These are phyloP conservation scores for Ceuthmochares aereus DNA, from an alignment of 2,113 vertebrate genomes.

Conservation along the genomic window DNA sequence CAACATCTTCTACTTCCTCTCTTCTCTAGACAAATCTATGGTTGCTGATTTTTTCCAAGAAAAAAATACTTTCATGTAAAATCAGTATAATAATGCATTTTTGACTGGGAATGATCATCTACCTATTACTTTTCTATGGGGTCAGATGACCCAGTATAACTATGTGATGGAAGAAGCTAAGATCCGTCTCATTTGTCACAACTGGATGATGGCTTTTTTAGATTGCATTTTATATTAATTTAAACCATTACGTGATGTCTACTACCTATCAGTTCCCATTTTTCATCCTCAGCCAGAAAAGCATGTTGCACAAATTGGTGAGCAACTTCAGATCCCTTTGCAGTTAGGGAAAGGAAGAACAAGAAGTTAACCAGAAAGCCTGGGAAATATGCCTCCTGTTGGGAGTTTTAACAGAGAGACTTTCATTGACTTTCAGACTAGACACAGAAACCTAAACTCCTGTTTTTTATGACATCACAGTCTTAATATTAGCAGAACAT, in stretches of 20 bases:
- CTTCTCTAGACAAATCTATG: not conserved
- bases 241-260: not conserved
- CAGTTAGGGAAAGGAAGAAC: not conserved
- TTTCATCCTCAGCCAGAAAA: not conserved
- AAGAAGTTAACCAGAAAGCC: not conserved
- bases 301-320: not conserved
- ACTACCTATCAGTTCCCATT: not conserved
- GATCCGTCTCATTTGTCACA: not conserved
- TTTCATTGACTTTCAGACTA: not conserved
- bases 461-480: not conserved
- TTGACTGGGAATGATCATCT: not conserved
- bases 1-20: not conserved
- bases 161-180: not conserved
- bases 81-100: not conserved
- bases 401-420: not conserved
- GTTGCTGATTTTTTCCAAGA: not conserved
- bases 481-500: not conserved
- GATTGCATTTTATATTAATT: not conserved
- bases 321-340: not conserved
- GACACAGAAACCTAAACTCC: not conserved
- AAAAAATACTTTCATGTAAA: not conserved
- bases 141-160: not conserved
- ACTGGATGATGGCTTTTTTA: not conserved
- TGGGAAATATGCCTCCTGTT: not conserved
- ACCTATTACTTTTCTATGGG: not conserved